phyloP scores from a whole-genome alignment of 2,113 vertebrate genomes.

The Alexandromys fortis region DNA sequence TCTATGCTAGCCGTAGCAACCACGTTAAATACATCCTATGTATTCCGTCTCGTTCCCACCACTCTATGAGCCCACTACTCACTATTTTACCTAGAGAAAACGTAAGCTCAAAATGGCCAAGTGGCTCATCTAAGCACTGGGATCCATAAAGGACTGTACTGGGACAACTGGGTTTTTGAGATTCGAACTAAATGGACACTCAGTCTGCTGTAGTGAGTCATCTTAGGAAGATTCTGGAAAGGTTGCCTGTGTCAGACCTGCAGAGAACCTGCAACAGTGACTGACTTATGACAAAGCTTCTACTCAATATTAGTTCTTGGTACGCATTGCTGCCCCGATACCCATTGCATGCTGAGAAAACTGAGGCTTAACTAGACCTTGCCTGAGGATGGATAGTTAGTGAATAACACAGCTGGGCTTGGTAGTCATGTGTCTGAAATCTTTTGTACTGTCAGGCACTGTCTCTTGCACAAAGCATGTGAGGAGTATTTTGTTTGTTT shows the following conservation, averaged over 20 bases:
- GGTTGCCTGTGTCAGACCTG: not conserved
- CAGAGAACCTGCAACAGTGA: not conserved
- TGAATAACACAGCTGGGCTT: not conserved
- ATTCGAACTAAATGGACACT: not conserved
- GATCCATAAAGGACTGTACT: not conserved
- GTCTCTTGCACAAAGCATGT: not conserved
- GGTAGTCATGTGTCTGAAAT: not conserved
- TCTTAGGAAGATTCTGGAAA: constrained; percentile 10
- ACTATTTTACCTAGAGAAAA: not conserved
- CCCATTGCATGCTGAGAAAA: not conserved
- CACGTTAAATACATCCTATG: not conserved
- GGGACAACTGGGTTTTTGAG: not conserved
- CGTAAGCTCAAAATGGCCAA: not conserved
- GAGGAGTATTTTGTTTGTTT: too few species aligned
- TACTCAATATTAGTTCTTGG: not conserved
- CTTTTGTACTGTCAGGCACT: not conserved
- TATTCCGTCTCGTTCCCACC: not conserved
- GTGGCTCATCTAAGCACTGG: not conserved
- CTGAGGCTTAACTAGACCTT: not conserved
- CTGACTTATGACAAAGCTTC: not conserved
- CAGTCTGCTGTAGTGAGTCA: not conserved
- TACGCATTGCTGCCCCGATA: not conserved
- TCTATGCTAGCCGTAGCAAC: not conserved
- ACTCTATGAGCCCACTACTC: not conserved
- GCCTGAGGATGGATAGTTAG: not conserved